Conservation (phyloP, 2,113 vertebrate genomes). For the Myotis lucifugus region DNA sequence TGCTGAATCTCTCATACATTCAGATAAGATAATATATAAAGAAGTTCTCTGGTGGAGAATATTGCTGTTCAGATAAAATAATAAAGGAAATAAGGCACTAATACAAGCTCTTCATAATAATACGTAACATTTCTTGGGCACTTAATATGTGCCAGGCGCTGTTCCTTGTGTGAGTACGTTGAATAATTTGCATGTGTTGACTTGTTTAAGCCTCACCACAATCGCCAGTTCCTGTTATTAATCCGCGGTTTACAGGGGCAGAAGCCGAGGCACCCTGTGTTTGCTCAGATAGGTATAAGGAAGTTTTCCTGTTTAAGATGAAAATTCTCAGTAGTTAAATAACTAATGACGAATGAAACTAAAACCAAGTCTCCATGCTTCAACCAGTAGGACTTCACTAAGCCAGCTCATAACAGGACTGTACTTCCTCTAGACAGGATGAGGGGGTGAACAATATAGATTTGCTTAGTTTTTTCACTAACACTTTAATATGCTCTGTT, state of each 20-base stretch:
- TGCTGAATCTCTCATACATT: background rate
- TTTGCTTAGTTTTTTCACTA: background rate
- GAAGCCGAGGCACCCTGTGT: background rate
- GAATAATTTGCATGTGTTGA: background rate
- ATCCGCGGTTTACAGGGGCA: background rate
- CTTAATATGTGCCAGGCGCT: background rate
- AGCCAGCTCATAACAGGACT: background rate
- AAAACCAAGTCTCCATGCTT: background rate
- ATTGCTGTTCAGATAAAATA: slow-evolving; percentile 7
- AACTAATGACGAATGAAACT: slow-evolving; percentile 13
- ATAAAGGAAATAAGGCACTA: background rate
- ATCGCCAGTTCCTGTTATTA: background rate
- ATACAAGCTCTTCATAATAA: background rate
- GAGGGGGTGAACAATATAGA: background rate
- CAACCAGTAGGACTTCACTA: background rate
- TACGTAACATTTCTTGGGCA: background rate
- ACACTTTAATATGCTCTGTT: background rate
- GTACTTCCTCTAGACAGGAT: background rate
- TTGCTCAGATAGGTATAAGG: background rate
- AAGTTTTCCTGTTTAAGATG: background rate
- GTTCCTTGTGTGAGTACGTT: background rate
- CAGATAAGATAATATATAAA: slow-evolving; percentile 18
- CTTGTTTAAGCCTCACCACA: background rate
- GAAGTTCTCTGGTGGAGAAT: background rate
- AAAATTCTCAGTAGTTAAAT: slow-evolving; percentile 12